These are phyloP conservation scores for Beaufortia kweichowensis DNA, from an alignment of 2,113 vertebrate species.

Conservation along the genomic window DNA sequence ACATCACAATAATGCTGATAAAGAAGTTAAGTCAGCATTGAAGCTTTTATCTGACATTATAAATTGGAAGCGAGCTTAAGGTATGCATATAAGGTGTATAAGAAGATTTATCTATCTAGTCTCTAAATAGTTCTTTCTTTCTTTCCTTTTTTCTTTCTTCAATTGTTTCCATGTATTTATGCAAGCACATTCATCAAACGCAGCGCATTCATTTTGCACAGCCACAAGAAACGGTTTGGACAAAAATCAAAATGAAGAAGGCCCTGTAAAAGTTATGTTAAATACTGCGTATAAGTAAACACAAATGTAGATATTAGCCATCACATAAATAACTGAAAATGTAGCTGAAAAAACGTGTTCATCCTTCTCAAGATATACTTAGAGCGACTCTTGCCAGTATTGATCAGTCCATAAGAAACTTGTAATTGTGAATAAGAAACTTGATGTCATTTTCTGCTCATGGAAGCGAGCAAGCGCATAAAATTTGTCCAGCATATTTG, in stretches of 20 bases:
- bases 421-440: too few species aligned
- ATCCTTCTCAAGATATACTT: not conserved
- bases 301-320: not conserved
- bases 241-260: not conserved
- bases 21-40: not conserved
- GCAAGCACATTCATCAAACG: too few species aligned
- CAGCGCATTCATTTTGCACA: too few species aligned
- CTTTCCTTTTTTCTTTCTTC: not conserved
- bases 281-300: not conserved
- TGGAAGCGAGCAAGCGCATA: conserved; percentile 15
- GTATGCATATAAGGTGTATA: too few species aligned
- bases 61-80: too few species aligned
- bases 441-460: conserved; percentile 53
- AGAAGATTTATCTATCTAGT: too few species aligned
- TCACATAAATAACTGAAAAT: not conserved
- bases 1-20: not conserved
- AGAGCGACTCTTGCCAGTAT: not conserved
- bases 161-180: too few species aligned
- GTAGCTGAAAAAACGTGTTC: not conserved
- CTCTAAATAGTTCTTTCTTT: too few species aligned
- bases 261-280: too few species aligned
- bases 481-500: conserved; percentile 43
- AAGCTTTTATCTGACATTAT: too few species aligned
- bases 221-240: too few species aligned
- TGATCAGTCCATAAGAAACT: conserved; percentile 4